Evolutionary conservation across 1,140 invertebrate genomes (phyloP).

Genomic region (Scaptomyza hsui): DNA sequence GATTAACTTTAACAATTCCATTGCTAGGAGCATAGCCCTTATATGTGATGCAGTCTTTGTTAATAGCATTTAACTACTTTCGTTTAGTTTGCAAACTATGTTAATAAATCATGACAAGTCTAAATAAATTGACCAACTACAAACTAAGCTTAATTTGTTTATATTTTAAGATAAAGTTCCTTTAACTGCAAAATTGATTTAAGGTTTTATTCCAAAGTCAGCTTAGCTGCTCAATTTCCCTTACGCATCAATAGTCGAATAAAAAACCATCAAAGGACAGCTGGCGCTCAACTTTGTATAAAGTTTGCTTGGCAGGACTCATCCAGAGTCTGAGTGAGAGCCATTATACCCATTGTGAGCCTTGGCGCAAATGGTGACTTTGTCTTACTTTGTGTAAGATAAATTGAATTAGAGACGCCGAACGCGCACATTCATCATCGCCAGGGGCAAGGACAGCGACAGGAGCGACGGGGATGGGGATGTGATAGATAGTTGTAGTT

Average conservation of each 20-base stretch:
- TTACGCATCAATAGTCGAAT: constrained; percentile 42
- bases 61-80: constrained; percentile 1
- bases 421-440: constrained; percentile 77
- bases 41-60: constrained; percentile 17
- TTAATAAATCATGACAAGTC: constrained; percentile 14
- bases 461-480: constrained; percentile 26
- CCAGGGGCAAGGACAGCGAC: constrained; percentile 3
- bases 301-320: constrained; percentile 33
- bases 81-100: background rate
- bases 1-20: constrained; percentile 36
- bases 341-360: constrained; percentile 62
- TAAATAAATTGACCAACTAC: constrained; percentile 8
- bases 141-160: too few relatives aligned
- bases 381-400: constrained; percentile 79
- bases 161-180: too few relatives aligned
- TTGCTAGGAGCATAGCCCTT: background rate
- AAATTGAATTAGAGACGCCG: constrained; percentile 79
- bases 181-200: background rate
- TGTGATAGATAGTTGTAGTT: constrained; percentile 65
- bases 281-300: constrained; percentile 37
- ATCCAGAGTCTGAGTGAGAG: constrained; percentile 30
- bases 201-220: background rate
- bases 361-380: constrained; percentile 57
- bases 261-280: constrained; percentile 64
- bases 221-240: background rate